Conservation (phyloP, 1,140 invertebrate species). For the Eriocheir sinensis region DNA sequence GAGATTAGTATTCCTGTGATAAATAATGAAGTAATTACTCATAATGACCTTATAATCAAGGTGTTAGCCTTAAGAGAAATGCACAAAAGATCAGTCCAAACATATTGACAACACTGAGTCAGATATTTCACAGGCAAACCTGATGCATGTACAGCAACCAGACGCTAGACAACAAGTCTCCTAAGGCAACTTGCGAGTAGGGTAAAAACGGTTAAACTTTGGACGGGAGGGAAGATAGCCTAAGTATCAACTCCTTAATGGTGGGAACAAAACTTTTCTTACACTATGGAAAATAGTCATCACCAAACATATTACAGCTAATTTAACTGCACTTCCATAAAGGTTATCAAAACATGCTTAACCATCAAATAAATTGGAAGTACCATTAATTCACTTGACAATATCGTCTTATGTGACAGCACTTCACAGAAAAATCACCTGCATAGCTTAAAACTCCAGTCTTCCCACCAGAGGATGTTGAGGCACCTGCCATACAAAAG, state of each 20-base stretch:
- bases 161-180: conserved; percentile 42
- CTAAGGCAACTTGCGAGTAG: conserved; percentile 53
- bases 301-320: too few species aligned
- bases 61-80: too few species aligned
- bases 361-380: too few species aligned
- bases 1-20: too few species aligned
- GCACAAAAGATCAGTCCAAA: too few species aligned
- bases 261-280: conserved; percentile 18
- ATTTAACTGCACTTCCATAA: too few species aligned
- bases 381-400: too few species aligned
- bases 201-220: conserved; percentile 58
- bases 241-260: conserved; percentile 39
- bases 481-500: conserved; percentile 11
- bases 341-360: too few species aligned
- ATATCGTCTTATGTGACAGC: background rate
- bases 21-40: too few species aligned
- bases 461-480: conserved; percentile 17
- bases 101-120: background rate
- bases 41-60: too few species aligned
- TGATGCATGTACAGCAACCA: conserved; percentile 40
- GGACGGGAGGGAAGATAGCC: conserved; percentile 44
- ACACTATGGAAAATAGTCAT: too few species aligned
- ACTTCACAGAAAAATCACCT: background rate
- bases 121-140: background rate
- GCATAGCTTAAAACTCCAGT: background rate